phyloP scores from a whole-genome alignment of 1,140 invertebrate genomes.

The Sycophaga agraensis region DNA sequence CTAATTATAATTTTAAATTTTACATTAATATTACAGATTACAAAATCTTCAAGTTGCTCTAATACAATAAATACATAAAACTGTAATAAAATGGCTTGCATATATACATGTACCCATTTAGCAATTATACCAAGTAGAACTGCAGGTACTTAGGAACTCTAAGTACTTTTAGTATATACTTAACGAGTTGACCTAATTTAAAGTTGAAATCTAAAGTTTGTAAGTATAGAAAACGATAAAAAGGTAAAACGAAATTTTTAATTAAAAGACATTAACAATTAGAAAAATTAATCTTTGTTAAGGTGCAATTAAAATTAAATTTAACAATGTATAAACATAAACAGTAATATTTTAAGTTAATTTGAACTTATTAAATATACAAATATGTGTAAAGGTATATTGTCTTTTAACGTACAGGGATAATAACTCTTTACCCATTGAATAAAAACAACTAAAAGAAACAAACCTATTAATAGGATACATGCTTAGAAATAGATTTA shows the following conservation, averaged over 20 bases:
- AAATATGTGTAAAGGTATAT: no score
- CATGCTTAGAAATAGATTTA: no score
- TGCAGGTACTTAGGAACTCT: constrained; percentile 16
- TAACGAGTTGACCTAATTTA: constrained; percentile 21
- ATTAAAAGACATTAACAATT: background rate
- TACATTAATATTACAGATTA: background rate
- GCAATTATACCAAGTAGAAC: constrained; percentile 16
- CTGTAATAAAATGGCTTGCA: background rate
- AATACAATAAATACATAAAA: background rate
- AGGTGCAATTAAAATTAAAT: background rate
- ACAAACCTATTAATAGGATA: no score
- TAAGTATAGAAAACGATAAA: background rate
- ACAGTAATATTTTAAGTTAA: background rate
- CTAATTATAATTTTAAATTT: constrained; percentile 4
- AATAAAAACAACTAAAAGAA: no score
- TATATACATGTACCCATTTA: background rate
- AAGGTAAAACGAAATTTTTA: background rate
- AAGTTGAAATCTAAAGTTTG: constrained; percentile 4
- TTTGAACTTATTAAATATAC: no score
- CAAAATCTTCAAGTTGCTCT: no score
- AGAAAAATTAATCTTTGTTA: background rate
- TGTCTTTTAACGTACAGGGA: no score
- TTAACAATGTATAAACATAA: background rate
- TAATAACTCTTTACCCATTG: no score
- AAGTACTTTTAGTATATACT: constrained; percentile 23